A percentile compares a stretch with the other conserved stretches of the same genome.
Evolutionary conservation across 2,113 vertebrate species (phyloP).

Genomic region (Carassius carassius): DNA sequence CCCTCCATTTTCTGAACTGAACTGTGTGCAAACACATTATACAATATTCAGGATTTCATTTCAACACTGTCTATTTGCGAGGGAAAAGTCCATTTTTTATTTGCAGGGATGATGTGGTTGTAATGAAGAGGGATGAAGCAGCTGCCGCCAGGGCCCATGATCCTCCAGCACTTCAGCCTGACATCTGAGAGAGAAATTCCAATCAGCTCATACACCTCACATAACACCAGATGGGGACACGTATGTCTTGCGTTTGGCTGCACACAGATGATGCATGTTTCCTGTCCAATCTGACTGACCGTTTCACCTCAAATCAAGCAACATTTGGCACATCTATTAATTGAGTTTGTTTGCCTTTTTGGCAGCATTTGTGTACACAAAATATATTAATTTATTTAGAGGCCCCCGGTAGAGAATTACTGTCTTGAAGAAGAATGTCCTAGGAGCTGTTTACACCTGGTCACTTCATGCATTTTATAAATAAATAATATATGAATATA

Average conservation of each 20-base stretch:
- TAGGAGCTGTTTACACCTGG: too few species aligned
- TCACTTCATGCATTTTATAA: too few species aligned
- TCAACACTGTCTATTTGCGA: constrained; percentile 15
- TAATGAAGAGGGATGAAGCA: constrained; percentile 59
- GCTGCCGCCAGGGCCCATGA: constrained; percentile 43
- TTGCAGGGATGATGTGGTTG: constrained; percentile 53
- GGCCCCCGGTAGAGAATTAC: too few species aligned
- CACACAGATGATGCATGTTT: constrained; percentile 44
- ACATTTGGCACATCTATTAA: constrained; percentile 29
- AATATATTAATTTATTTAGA: not conserved
- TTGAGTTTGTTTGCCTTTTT: constrained; percentile 21
- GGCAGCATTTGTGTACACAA: not conserved
- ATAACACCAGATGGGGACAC: constrained; percentile 60
- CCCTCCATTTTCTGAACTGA: not conserved
- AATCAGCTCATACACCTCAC: constrained; percentile 37
- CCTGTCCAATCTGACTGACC: constrained; percentile 13
- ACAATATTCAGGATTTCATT: constrained; percentile 46
- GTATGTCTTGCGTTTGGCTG: constrained; percentile 57
- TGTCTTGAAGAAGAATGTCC: too few species aligned
- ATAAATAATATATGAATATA: too few species aligned
- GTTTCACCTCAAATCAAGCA: constrained; percentile 7
- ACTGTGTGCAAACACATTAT: constrained; percentile 17
- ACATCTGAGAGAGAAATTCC: constrained; percentile 41
- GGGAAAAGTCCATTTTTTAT: constrained; percentile 53
- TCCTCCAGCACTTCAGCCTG: constrained; percentile 45